Evolutionary conservation across 2,888 invertebrate species (phyloP), one percentile per base, ranked within the genome.

Genomic region (Junonia oenone): DNA sequence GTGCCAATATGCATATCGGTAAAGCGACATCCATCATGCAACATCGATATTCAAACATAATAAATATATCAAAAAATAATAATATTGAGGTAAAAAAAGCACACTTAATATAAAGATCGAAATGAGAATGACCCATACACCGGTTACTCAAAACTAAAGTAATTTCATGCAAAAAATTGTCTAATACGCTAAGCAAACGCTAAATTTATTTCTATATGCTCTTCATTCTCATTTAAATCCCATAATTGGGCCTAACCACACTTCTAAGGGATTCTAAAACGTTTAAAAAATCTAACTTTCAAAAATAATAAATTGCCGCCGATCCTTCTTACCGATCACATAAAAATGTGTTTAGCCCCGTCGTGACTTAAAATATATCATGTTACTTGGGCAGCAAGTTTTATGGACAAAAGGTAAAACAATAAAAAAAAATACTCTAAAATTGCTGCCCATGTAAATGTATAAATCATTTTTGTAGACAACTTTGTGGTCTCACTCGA

Each of bases 191-290:
- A 59, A 56, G 59, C 58, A 51, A 51, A 51, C 40, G 13, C 56
- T 51, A 59, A 49, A 46, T 27, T 50, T 40, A 38, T 33, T 37
- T 49, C 38, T 55, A 35, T 15, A 56, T 45, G 62, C 61, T 59
- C 59, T 66, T 75, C 88, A 88, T 89, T 89, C 88, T 88, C 88
- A 89, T 88, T 89, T 87, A 61, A 81, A 88, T 86, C 87, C 74
- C 68, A 61, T 61, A 33, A 43, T 52, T 68, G 76, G 74, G 74
- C 73, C 73, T 74, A 77, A 74, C 67, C 80, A 78, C 80, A 76
- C 69, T 71, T 72, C 46, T 56, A 56, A n/a, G 22, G 38, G 31
- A 48, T 17, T 37, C n/a, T 26, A 15, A 45, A 13, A 26, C 9
- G 4, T 43, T 45, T 27, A 2, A 19, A 26, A 45, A 9, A 14